Percentiles rank a stretch among this genome's conserved stretches.
These are phyloP conservation scores for Cyphomyrus discorhynchus DNA, from an alignment of 2,113 vertebrate genomes.

Conservation along the genomic window DNA sequence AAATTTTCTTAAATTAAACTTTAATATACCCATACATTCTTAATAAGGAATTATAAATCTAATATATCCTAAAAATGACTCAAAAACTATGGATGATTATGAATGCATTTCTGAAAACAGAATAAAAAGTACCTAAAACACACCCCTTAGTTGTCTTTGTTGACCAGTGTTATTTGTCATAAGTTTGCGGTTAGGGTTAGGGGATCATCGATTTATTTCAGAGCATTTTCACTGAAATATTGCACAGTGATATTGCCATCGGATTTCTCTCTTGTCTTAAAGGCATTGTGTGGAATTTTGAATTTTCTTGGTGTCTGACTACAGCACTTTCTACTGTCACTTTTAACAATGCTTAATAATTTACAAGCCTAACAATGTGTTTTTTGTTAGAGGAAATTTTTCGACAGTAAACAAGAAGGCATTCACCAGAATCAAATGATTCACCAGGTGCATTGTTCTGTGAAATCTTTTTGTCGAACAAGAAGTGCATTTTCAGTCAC, in stretches of 20 bases:
- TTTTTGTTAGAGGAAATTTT: not conserved
- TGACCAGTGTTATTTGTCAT: not conserved
- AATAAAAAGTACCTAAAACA: not conserved
- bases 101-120: not conserved
- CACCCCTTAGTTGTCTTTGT: not conserved
- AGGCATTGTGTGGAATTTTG: not conserved
- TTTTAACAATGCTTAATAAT: not conserved
- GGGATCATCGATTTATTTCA: not conserved
- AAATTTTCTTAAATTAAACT: not conserved
- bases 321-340: not conserved
- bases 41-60: not conserved
- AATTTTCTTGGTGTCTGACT: not conserved
- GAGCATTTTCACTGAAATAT: not conserved
- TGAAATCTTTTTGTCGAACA: not conserved
- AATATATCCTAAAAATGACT: not conserved
- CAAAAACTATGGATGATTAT: not conserved
- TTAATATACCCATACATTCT: not conserved
- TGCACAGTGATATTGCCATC: not conserved
- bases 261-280: not conserved
- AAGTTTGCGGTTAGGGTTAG: not conserved
- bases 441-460: not conserved
- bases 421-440: not conserved
- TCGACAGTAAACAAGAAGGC: not conserved
- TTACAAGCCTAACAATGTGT: not conserved
- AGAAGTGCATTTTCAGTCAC: not conserved